Base-by-base conservation (phyloP, 2,888 invertebrate species). In the Papilio elwesi region DNA sequence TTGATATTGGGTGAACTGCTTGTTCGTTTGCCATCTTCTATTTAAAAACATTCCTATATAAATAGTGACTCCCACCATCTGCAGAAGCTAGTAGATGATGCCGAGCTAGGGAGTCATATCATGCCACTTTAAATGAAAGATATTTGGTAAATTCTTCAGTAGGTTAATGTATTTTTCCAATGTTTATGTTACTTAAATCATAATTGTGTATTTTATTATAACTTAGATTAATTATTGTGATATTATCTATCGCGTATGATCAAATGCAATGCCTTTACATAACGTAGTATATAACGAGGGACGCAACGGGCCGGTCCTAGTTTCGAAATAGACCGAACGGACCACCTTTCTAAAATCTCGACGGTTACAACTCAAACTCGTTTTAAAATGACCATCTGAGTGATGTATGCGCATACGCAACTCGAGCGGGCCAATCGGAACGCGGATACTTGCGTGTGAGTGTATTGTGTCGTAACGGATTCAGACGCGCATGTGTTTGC, bases 291-390 rank as follows among this genome's bases (percentile, higher is more conserved):
- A 74, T 77, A 78, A 77, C 74, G 59, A 74, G 75, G 78, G 75
- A 84, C 80, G 82, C 82, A 83, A 86, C 83, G 48, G 81, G 85
- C 87, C 77, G 71, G 79, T 79, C 36, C 43, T 70, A 70, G 79
- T 79, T 76, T 68, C 69, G 74, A 77, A 68, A 72, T 47, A 62
- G 15, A 38, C 83, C 78, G 81, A 82, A 82, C 80, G 70, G 80
- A 81, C 87, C 83, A 87, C 92, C 93, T 93, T 93, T 93, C 93
- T 93, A 93, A 92, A 92, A 92, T 92, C 92, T 92, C 87, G 76
- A 86, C 90, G 87, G 88, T 90, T 90, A 90, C 87, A 83, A 79
- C 77, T 82, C 83, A 83, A 88, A 90, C 91, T 81, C 77, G 91
- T 91, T 92, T 89, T 87, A 88, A 90, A 89, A 89, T 76, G 74